These are phyloP conservation scores for Cliona cf. orientalis DNA, from an alignment of 37 sponge, comb jelly and placozoan species.

Conservation along the genomic window DNA sequence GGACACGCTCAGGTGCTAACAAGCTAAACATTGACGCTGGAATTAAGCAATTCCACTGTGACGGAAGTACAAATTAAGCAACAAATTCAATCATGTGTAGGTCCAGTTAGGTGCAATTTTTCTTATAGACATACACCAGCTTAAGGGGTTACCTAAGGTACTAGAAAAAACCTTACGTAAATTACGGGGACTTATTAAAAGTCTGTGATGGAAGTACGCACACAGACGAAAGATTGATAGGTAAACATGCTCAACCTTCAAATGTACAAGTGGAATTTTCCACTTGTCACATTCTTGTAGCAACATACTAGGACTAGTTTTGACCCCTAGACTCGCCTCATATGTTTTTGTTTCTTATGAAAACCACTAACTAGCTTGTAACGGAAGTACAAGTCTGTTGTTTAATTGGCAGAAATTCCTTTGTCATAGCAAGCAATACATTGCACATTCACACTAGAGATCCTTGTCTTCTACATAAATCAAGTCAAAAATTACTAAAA, in stretches of 20 bases:
- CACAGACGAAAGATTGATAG: constrained; percentile 2
- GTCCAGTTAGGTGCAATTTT: constrained; percentile 16
- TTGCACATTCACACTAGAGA: neutral
- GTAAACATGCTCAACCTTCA: constrained; percentile 12
- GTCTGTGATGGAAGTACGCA: constrained; percentile 26
- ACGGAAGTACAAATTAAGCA: constrained; percentile 22
- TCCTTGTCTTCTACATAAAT: neutral
- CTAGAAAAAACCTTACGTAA: constrained; percentile 8
- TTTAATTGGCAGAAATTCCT: neutral
- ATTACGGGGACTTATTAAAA: constrained; percentile 13
- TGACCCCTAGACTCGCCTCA: constrained; percentile 8
- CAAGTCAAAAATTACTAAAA: no score
- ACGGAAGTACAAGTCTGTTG: constrained; percentile 7
- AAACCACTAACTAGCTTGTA: constrained; percentile 25
- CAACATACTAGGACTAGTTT: constrained; percentile 16
- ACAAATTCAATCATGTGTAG: constrained; percentile 21
- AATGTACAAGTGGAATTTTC: constrained; percentile 21
- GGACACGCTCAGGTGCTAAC: no score
- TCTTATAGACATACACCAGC: constrained; percentile 9
- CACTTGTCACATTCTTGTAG: constrained; percentile 8
- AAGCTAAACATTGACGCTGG: no score
- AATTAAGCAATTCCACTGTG: constrained; percentile 14
- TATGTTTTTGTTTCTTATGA: constrained; percentile 12
- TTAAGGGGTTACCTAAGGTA: constrained; percentile 8
- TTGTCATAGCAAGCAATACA: neutral